A percentile compares a stretch with the other conserved stretches of the same genome.
These are phyloP conservation scores for Hyperoplus lanceolatus DNA, from an alignment of 2,797 vertebrate species.

Conservation along the genomic window DNA sequence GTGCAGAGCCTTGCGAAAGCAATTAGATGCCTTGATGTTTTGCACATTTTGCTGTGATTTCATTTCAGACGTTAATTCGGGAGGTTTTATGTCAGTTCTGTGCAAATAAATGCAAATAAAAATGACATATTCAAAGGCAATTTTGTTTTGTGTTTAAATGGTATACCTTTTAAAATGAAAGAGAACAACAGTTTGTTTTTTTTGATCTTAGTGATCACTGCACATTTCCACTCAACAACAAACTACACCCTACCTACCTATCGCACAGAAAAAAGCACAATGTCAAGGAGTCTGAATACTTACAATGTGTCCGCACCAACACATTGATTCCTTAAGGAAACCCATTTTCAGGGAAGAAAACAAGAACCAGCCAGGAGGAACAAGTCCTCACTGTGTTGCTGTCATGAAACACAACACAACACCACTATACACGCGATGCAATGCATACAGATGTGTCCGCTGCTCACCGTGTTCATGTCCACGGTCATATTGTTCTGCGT, in stretches of 20 bases:
- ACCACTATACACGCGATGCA: background rate
- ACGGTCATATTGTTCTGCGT: constrained; percentile 88
- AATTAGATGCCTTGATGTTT: constrained; percentile 25
- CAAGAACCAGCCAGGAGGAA: background rate
- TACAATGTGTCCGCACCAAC: background rate
- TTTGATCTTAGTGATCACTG: background rate
- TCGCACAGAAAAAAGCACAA: background rate
- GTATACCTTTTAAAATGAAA: too few species aligned
- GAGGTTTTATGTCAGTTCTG: background rate
- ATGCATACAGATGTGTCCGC: background rate
- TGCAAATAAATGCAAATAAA: background rate
- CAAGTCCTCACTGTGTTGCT: background rate
- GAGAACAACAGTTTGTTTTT: background rate
- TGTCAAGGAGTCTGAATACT: background rate
- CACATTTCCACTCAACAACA: background rate
- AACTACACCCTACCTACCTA: background rate
- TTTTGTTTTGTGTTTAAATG: too few species aligned
- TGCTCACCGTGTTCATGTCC: constrained; percentile 91
- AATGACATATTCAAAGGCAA: background rate
- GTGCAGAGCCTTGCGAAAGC: constrained; percentile 11
- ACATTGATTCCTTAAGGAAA: background rate
- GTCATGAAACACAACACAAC: background rate
- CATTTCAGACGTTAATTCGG: background rate
- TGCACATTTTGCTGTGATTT: constrained; percentile 25
- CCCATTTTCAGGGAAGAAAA: background rate